Base-by-base conservation (phyloP, 1,140 invertebrate genomes). In the Agrypnia vestita region DNA sequence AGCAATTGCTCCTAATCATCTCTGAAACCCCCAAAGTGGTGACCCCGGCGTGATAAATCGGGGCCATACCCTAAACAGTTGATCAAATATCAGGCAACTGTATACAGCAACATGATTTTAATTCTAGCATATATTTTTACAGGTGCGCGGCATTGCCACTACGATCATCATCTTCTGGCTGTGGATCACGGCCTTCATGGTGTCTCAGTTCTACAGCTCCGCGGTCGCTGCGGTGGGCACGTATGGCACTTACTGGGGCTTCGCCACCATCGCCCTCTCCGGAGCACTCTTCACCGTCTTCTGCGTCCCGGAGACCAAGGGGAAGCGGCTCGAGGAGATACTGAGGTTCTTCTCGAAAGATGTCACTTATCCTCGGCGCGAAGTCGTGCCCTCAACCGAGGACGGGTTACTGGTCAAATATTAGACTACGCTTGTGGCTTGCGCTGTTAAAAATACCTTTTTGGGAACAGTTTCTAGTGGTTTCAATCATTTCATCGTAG, bases 261-360 rank as follows among this genome's bases (percentile, higher is more conserved):
- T 77, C 25, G 13, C 74, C 13, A 6, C 71, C 25, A 47, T 82
- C 0, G 74, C 46, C 13, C 7, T 43, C 11, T 51, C n/a, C 0
- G 78, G 77, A 8, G 59, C 67, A 17, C 13, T 82, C 0, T 55
- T 82, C 51, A 78, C 74, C 13, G 7, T 80, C 8, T n/a, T 82
- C 51, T 64, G 76, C 15, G 59, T 82, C 1, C 81, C 81, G 12
- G 81, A 82, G 72, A 82, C 78, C 8, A 80, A 82, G 19, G 81
- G 81, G 3, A 80, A 75, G 49, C 12, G 62, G 10, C 71, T 82
- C n/a, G 81, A 80, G 12, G 76, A 67, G 11, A 78, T 82, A 12
- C 19, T 82, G 11, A 25, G 17, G 12, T 61, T 46, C 9, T 76
- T 76, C 51, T 74, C 71, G 3, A 43, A 35, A 25, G 71, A 56